These are phyloP conservation scores for Rattus rattus DNA, from an alignment of 2,113 vertebrate genomes.

Conservation along the genomic window DNA sequence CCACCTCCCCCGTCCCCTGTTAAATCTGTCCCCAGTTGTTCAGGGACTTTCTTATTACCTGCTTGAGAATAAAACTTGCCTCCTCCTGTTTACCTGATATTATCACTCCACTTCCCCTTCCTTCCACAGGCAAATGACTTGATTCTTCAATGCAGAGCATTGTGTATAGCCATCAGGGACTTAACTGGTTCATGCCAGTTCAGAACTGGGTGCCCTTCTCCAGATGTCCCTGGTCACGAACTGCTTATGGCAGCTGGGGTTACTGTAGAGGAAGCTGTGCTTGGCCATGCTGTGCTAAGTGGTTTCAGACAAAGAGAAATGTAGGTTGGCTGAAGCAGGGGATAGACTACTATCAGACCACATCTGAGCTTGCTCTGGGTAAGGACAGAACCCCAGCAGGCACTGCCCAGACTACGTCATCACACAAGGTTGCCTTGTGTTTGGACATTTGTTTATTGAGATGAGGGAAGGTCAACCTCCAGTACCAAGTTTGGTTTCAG, in stretches of 20 bases:
- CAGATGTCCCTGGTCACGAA: neutral
- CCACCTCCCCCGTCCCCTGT: rapidly evolving
- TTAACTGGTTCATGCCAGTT: neutral
- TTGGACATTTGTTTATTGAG: rapidly evolving
- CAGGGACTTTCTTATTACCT: neutral
- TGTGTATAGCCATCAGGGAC: neutral
- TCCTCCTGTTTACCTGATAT: neutral
- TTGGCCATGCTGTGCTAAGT: neutral
- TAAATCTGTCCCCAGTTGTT: neutral
- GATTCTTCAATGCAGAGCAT: neutral
- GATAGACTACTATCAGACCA: neutral
- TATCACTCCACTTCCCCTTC: neutral
- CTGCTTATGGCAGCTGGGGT: neutral
- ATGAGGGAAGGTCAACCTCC: too few relatives aligned
- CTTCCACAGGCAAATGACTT: neutral
- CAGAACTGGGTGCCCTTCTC: neutral
- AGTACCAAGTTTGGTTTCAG: neutral
- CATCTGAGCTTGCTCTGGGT: neutral
- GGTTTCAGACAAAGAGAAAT: neutral
- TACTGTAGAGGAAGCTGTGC: neutral
- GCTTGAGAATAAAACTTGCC: neutral
- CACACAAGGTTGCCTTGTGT: neutral
- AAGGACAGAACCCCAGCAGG: neutral
- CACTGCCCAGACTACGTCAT: too few relatives aligned
- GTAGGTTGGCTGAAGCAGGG: neutral